These are phyloP conservation scores for Aptenodytes forsteri DNA, from an alignment of 2,113 vertebrate genomes.

Conservation along the genomic window DNA sequence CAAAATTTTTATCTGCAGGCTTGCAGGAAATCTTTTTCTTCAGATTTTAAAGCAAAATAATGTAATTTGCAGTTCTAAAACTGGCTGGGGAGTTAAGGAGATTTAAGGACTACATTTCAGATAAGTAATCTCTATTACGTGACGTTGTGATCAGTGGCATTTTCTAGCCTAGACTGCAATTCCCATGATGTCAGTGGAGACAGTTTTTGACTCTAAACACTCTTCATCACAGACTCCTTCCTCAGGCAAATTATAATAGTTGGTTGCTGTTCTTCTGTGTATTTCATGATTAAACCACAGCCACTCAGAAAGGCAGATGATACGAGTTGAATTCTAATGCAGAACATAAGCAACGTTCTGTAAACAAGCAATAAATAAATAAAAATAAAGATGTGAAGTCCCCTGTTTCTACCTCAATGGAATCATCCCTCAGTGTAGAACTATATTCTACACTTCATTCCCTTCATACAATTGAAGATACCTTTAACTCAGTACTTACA, in stretches of 20 bases:
- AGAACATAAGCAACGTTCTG: not conserved
- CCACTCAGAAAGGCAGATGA: not conserved
- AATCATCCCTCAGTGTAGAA: not conserved
- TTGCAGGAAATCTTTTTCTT: not conserved
- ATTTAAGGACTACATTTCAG: slow-evolving; percentile 8
- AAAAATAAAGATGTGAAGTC: not conserved
- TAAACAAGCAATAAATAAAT: not conserved
- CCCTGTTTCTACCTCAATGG: not conserved
- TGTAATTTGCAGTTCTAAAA: slow-evolving; percentile 17
- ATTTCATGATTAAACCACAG: not conserved
- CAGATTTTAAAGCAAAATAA: slow-evolving; percentile 6
- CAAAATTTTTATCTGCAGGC: not conserved
- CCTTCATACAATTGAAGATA: not conserved
- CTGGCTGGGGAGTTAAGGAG: not conserved
- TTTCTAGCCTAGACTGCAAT: not conserved
- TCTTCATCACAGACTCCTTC: not conserved
- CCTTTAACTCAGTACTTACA: not conserved
- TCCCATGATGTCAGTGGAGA: not conserved
- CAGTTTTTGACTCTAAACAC: not conserved
- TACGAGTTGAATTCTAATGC: not conserved
- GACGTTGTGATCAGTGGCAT: not conserved
- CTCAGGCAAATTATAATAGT: not conserved
- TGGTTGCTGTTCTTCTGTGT: not conserved
- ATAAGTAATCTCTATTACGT: not conserved
- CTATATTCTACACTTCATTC: not conserved